A percentile compares a stretch with the other conserved stretches of the same genome.
Evolutionary conservation across 1,140 invertebrate species (phyloP).

Genomic region (Ceratina calcarata): DNA sequence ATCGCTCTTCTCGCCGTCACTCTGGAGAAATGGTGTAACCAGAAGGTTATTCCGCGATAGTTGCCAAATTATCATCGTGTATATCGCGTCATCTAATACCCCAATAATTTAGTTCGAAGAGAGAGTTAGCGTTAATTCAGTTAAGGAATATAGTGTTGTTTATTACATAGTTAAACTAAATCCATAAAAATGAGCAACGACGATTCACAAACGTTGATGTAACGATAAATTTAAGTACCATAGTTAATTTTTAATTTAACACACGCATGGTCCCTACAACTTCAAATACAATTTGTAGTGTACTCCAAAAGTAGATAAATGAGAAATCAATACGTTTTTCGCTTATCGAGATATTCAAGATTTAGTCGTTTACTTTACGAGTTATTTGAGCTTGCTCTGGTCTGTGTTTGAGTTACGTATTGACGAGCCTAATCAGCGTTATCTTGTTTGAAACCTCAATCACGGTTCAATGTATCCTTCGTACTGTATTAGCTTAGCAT

Average conservation of each 20-base stretch:
- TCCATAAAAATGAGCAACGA: too few species aligned
- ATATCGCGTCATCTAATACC: background rate
- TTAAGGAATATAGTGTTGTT: too few species aligned
- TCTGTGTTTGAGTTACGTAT: constrained; percentile 32
- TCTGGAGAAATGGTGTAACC: constrained; percentile 80
- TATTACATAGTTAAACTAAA: too few species aligned
- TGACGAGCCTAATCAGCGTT: constrained; percentile 21
- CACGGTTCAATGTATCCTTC: constrained; percentile 30
- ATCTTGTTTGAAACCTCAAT: constrained; percentile 33
- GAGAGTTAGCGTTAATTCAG: too few species aligned
- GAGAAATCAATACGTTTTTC: background rate
- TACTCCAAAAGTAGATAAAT: background rate
- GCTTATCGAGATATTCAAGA: background rate
- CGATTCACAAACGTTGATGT: too few species aligned
- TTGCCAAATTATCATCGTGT: background rate
- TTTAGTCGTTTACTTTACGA: background rate
- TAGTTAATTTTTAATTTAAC: too few species aligned
- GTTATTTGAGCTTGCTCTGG: background rate
- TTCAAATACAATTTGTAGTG: background rate
- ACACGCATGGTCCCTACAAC: too few species aligned
- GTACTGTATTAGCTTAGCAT: background rate
- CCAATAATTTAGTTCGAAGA: background rate
- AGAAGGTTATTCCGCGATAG: background rate
- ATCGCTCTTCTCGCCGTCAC: constrained; percentile 98
- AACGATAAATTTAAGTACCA: too few species aligned